A percentile compares a stretch with the other conserved stretches of the same genome.
Evolutionary conservation across 1,140 invertebrate genomes (phyloP).

Genomic region (Tachypleus tridentatus): DNA sequence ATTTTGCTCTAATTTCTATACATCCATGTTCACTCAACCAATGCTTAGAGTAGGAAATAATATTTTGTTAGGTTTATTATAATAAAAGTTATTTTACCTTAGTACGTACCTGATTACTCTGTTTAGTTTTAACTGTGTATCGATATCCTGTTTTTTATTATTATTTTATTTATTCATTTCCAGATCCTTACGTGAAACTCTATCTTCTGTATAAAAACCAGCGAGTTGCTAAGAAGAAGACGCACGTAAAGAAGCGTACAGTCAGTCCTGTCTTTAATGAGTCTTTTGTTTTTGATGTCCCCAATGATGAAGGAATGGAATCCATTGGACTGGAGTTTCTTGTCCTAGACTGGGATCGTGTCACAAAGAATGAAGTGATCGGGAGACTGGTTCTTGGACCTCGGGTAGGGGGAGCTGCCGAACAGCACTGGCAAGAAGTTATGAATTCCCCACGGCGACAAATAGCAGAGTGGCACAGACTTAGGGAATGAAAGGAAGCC

Average conservation of each 20-base stretch:
- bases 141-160: too few species aligned
- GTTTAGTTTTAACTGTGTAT: too few species aligned
- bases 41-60: too few species aligned
- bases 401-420: conserved; percentile 56
- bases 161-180: not conserved
- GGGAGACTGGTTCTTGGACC: conserved; percentile 80
- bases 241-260: conserved; percentile 95
- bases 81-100: too few species aligned
- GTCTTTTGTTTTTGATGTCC: conserved; percentile 58
- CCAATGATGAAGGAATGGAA: conserved; percentile 62
- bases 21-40: too few species aligned
- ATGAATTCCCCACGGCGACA: conserved; percentile 89
- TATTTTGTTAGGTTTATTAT: too few species aligned
- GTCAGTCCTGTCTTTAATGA: conserved; percentile 98
- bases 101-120: too few species aligned
- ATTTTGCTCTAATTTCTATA: too few species aligned
- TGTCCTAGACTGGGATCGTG: conserved; percentile 90
- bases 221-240: conserved; percentile 96
- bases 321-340: conserved; percentile 85
- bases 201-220: conserved; percentile 95
- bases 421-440: conserved; percentile 93
- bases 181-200: conserved; percentile 81
- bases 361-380: conserved; percentile 97
- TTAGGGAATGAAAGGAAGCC: conserved; percentile 32
- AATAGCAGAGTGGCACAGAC: conserved; percentile 97